Conservation (phyloP, 2,888 invertebrate genomes). For the Lasioglossum lativentre region DNA sequence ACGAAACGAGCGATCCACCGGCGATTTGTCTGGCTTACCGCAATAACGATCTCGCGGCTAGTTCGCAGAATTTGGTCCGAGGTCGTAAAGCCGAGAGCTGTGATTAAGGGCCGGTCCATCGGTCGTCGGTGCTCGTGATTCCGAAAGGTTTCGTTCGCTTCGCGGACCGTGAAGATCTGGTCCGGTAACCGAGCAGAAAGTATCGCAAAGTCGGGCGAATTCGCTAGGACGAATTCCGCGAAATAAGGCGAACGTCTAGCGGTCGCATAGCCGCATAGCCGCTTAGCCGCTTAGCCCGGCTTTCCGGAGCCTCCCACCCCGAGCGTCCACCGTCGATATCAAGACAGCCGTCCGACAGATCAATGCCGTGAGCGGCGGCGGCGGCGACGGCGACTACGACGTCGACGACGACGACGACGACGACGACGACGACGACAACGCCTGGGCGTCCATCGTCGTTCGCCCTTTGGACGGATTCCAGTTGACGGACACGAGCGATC, state of each 20-base stretch:
- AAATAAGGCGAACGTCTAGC: slow-evolving; percentile 58
- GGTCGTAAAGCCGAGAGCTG: slow-evolving; percentile 73
- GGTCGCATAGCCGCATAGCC: slow-evolving; percentile 62
- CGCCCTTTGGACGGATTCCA: slow-evolving; percentile 74
- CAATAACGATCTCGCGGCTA: slow-evolving; percentile 65
- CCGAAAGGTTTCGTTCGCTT: neutral
- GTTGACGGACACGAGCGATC: slow-evolving; percentile 40
- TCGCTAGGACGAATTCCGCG: slow-evolving; percentile 3
- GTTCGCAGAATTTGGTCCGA: slow-evolving; percentile 75
- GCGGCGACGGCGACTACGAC: slow-evolving; percentile 76
- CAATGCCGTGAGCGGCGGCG: slow-evolving; percentile 82
- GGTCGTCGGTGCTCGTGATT: neutral
- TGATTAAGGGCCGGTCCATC: slow-evolving; percentile 66
- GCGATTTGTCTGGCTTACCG: slow-evolving; percentile 62
- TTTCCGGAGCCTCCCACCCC: slow-evolving; percentile 68
- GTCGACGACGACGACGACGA: slow-evolving; percentile 75
- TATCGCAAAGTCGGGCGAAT: neutral
- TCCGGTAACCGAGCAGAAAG: neutral
- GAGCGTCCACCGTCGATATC: slow-evolving; percentile 78
- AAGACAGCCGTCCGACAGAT: slow-evolving; percentile 84
- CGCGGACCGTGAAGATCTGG: neutral
- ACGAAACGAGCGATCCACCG: slow-evolving; percentile 39
- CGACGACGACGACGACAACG: slow-evolving; percentile 71
- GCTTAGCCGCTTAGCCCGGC: slow-evolving; percentile 55
- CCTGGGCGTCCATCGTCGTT: slow-evolving; percentile 80